phyloP scores from a whole-genome alignment of 35 echinoderm and acorn worm genomes.

The Holothuria glaberrima region DNA sequence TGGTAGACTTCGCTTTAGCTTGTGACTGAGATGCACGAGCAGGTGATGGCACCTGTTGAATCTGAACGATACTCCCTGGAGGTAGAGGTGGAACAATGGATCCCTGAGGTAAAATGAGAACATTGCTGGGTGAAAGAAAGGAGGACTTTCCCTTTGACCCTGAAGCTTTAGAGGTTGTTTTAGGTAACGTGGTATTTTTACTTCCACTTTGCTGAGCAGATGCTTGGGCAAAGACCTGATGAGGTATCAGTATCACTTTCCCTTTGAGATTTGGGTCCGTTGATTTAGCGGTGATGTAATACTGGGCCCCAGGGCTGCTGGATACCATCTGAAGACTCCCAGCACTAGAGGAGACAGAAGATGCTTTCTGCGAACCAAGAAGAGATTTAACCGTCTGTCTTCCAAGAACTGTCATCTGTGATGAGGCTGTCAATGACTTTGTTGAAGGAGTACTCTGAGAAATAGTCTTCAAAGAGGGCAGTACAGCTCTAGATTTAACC shows the following conservation, averaged over 20 bases:
- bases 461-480: slow-evolving; percentile 33
- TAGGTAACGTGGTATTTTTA: slow-evolving; percentile 22
- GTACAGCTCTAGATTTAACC: slow-evolving; percentile 12
- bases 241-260: slow-evolving; percentile 96
- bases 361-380: slow-evolving; percentile 15
- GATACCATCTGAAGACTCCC: slow-evolving; percentile 57
- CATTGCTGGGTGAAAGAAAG: slow-evolving; percentile 97
- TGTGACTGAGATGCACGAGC: slow-evolving; percentile 49
- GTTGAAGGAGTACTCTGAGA: background rate
- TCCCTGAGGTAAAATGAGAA: slow-evolving; percentile 91
- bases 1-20: slow-evolving; percentile 58
- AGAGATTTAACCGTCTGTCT: slow-evolving; percentile 50
- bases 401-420: slow-evolving; percentile 33
- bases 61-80: slow-evolving; percentile 98
- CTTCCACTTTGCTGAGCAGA: slow-evolving; percentile 56
- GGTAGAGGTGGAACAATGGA: slow-evolving; percentile 92
- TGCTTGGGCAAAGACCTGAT: slow-evolving; percentile 92
- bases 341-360: background rate
- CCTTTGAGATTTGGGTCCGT: slow-evolving; percentile 97
- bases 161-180: slow-evolving; percentile 32
- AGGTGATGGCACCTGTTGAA: slow-evolving; percentile 91
- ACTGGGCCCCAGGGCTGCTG: slow-evolving; percentile 87
- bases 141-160: slow-evolving; percentile 45
- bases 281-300: slow-evolving; percentile 96
- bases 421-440: background rate